A percentile compares a stretch with the other conserved stretches of the same genome.
These are phyloP conservation scores for Bradypodion pumilum DNA, from an alignment of 2,797 vertebrate genomes.

Conservation along the genomic window DNA sequence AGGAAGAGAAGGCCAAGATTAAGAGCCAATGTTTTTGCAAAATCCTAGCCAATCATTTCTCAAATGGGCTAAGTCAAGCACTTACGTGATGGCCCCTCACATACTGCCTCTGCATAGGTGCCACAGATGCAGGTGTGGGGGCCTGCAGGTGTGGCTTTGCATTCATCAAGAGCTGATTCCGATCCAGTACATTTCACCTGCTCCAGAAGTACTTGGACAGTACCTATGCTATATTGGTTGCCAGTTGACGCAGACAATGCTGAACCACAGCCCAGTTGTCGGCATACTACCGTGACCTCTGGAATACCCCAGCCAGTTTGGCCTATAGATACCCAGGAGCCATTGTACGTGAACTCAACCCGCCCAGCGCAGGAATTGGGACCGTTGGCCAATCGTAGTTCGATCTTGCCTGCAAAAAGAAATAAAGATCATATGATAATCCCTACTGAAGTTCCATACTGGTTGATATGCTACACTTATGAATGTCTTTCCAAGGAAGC, in stretches of 20 bases:
- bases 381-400: conserved; percentile 37
- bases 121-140: conserved; percentile 23
- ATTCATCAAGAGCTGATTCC: conserved; percentile 7
- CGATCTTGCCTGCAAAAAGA: conserved; percentile 10
- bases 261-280: conserved; percentile 59
- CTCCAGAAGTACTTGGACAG: conserved; percentile 12
- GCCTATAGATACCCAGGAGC: conserved; percentile 45
- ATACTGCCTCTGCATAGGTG: conserved; percentile 20
- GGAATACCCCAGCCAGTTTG: conserved; percentile 38
- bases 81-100: conserved; percentile 18
- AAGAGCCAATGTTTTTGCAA: neutral
- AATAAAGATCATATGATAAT: neutral
- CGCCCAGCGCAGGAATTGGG: conserved; percentile 49
- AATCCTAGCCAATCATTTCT: neutral
- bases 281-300: conserved; percentile 52
- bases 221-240: accelerated
- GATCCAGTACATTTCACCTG: conserved; percentile 41
- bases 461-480: too few species aligned
- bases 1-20: neutral
- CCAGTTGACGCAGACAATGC: conserved; percentile 3
- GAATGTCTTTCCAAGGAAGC: neutral
- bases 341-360: conserved; percentile 52
- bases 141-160: neutral
- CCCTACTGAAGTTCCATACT: too few species aligned
- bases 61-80: neutral